phyloP scores from a whole-genome alignment of 2,888 invertebrate species.

The Plagiodera versicolora region DNA sequence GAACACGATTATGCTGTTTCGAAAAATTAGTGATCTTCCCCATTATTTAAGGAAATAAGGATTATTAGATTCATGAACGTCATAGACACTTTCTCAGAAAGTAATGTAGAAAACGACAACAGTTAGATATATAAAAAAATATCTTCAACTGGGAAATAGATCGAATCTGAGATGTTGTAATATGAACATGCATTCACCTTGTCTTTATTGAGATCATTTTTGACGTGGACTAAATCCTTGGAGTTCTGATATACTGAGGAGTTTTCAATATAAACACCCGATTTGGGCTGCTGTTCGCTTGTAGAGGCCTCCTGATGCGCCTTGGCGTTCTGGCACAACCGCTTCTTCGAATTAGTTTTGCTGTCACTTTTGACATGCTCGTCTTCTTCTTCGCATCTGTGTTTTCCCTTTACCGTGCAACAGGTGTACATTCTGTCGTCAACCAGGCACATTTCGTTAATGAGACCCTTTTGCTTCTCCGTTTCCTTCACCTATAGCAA shows the following conservation, averaged over 20 bases:
- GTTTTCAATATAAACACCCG: slow-evolving; percentile 37
- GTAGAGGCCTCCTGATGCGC: slow-evolving; percentile 41
- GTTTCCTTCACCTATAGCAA: slow-evolving; percentile 25
- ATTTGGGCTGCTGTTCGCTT: slow-evolving; percentile 42
- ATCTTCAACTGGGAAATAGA: too few relatives aligned
- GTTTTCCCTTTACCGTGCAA: slow-evolving; percentile 66
- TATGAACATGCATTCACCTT: slow-evolving; percentile 27
- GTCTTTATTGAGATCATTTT: slow-evolving; percentile 49
- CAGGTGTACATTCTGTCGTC: slow-evolving; percentile 69
- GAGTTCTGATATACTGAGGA: slow-evolving; percentile 34
- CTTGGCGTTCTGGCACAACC: slow-evolving; percentile 34
- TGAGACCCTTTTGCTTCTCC: slow-evolving; percentile 29
- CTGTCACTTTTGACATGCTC: slow-evolving; percentile 47
- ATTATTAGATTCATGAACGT: too few relatives aligned
- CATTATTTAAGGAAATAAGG: too few relatives aligned
- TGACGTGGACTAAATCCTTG: slow-evolving; percentile 29
- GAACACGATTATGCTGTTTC: too few relatives aligned
- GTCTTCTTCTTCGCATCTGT: slow-evolving; percentile 74
- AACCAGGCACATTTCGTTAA: slow-evolving; percentile 49
- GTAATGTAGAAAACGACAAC: too few relatives aligned
- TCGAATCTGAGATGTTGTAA: too few relatives aligned
- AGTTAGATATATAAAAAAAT: too few relatives aligned
- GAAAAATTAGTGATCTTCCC: too few relatives aligned
- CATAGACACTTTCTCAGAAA: too few relatives aligned
- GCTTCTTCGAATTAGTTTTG: slow-evolving; percentile 31